Percentiles rank a stretch among this genome's conserved stretches.
These are phyloP conservation scores for Oxyruncus cristatus DNA, from an alignment of 2,113 vertebrate species.

Conservation along the genomic window DNA sequence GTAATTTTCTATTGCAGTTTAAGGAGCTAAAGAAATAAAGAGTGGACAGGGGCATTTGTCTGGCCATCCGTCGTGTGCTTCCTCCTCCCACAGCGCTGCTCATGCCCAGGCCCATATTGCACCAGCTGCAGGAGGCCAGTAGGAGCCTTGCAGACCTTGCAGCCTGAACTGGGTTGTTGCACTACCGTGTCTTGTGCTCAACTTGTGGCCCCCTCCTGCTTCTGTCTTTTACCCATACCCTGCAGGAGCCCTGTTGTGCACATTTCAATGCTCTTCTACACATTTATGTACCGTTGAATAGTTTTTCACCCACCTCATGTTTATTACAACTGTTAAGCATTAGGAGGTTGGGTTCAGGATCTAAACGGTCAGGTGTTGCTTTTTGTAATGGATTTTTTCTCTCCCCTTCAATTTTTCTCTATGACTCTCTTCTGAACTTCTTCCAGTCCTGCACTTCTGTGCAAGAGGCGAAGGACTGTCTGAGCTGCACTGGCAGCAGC, in stretches of 20 bases:
- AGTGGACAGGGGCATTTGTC: neutral
- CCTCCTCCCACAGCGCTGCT: neutral
- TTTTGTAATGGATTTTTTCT: neutral
- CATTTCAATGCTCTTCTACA: neutral
- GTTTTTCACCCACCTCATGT: neutral
- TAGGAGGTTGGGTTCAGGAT: neutral
- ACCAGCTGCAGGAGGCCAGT: neutral
- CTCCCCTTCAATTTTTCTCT: neutral
- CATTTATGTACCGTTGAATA: neutral
- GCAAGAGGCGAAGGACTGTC: neutral
- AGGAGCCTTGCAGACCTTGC: neutral
- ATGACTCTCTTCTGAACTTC: neutral
- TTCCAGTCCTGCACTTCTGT: neutral
- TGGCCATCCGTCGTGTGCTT: rapidly evolving
- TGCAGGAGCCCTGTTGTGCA: neutral
- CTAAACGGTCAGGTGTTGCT: neutral
- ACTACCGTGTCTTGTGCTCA: neutral
- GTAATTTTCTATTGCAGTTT: neutral
- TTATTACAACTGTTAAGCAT: neutral
- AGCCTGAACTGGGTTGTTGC: neutral
- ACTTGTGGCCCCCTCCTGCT: neutral
- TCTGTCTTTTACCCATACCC: neutral
- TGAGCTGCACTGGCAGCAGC: neutral
- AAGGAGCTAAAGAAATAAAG: neutral
- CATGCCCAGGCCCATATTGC: neutral